phyloP scores from a whole-genome alignment of 2,113 vertebrate genomes.

The Nothoprocta pentlandii region DNA sequence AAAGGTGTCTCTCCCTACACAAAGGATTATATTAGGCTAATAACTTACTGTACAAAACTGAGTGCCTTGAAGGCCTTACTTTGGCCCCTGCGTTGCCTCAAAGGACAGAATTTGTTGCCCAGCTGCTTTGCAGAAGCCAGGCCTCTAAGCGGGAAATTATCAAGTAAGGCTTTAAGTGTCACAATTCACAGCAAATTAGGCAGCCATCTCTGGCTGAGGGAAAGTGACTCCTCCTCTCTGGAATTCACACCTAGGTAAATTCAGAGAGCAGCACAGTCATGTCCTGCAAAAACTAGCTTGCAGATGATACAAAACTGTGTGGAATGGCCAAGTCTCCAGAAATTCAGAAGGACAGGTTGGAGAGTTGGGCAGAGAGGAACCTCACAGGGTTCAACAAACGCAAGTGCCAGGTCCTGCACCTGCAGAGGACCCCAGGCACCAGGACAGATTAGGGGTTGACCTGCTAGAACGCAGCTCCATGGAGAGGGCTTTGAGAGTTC shows the following conservation, averaged over 20 bases:
- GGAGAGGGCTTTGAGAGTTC: too few relatives aligned
- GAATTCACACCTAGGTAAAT: background rate
- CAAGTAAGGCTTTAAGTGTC: background rate
- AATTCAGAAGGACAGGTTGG: too few relatives aligned
- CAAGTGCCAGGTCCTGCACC: too few relatives aligned
- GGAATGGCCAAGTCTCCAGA: too few relatives aligned
- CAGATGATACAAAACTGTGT: too few relatives aligned
- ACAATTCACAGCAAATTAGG: background rate
- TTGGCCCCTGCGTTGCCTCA: background rate
- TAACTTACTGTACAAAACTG: background rate
- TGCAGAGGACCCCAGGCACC: too few relatives aligned
- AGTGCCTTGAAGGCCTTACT: background rate
- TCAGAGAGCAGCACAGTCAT: rapidly evolving
- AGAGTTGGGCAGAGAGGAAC: too few relatives aligned
- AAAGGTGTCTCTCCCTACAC: background rate
- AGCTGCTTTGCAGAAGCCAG: background rate
- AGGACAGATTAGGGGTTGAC: too few relatives aligned
- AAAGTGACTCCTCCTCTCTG: background rate
- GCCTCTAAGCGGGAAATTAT: background rate
- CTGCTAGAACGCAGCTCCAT: too few relatives aligned
- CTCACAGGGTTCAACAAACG: too few relatives aligned
- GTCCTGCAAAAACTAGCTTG: background rate
- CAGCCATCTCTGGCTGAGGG: background rate
- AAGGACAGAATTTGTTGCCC: background rate
- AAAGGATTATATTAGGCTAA: background rate